These are phyloP conservation scores for Caenorhabditis remanei DNA, from an alignment of 1,140 invertebrate genomes.

Conservation along the genomic window DNA sequence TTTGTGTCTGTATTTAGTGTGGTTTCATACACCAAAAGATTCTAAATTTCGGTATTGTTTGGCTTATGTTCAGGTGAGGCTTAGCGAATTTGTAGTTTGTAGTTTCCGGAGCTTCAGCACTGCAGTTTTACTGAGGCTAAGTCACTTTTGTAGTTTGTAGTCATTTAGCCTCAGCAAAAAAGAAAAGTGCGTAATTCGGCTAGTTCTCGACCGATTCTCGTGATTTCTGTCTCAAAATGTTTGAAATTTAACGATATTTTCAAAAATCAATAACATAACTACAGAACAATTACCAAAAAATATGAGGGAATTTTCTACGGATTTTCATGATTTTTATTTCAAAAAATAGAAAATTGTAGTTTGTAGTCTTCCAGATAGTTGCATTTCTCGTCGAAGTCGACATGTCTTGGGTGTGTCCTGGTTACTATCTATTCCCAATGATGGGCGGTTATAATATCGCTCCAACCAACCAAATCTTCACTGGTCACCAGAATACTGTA, in stretches of 20 bases:
- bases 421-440: constrained; percentile 12
- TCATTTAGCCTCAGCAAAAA: neutral
- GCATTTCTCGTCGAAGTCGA: constrained; percentile 23
- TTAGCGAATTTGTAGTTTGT: neutral
- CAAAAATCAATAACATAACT: too few relatives aligned
- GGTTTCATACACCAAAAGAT: constrained; percentile 29
- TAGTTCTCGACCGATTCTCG: too few relatives aligned
- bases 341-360: neutral
- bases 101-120: neutral
- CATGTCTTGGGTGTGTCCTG: constrained; percentile 8
- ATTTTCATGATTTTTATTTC: too few relatives aligned
- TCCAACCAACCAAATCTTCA: neutral
- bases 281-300: too few relatives aligned
- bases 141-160: neutral
- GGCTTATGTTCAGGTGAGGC: neutral
- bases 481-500: constrained; percentile 2
- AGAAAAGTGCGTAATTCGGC: neutral
- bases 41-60: constrained; percentile 32
- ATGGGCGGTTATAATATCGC: constrained; percentile 10
- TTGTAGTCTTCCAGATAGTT: neutral
- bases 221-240: neutral
- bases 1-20: neutral
- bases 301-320: too few relatives aligned
- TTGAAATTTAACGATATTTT: too few relatives aligned
- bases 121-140: neutral